Evolutionary conservation across 2,797 vertebrate species (phyloP).

Genomic region (Discoglossus pictus): DNA sequence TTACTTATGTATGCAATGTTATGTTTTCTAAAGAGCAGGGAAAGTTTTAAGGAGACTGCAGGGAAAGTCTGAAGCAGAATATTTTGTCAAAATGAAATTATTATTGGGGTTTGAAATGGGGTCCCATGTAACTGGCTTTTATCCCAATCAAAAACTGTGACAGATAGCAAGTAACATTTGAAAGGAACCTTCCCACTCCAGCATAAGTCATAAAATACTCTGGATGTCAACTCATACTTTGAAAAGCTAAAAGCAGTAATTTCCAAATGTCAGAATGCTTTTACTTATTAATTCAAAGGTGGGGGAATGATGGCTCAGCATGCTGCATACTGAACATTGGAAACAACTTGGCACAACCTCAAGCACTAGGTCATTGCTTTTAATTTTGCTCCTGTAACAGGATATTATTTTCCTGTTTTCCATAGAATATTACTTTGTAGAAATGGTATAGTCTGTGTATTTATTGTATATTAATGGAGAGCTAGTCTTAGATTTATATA

Average conservation of each 20-base stretch:
- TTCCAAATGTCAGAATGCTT: conserved; percentile 57
- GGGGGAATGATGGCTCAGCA: conserved; percentile 41
- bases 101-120: too few species aligned
- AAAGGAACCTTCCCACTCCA: conserved; percentile 47
- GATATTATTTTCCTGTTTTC: too few species aligned
- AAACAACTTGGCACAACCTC: conserved; percentile 16
- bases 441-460: too few species aligned
- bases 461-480: too few species aligned
- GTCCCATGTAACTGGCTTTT: too few species aligned
- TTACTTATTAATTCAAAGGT: conserved; percentile 29
- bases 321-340: conserved; percentile 30
- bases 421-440: too few species aligned
- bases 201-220: conserved; percentile 52
- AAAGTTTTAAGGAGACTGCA: too few species aligned
- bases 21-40: background rate
- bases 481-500: too few species aligned
- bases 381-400: too few species aligned
- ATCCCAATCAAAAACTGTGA: conserved; percentile 29
- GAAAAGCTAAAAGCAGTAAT: conserved; percentile 52
- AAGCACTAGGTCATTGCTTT: background rate
- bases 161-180: conserved; percentile 2
- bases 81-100: too few species aligned
- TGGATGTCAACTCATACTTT: conserved; percentile 47
- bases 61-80: too few species aligned
- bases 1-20: too few species aligned